Evolutionary conservation across 2,797 vertebrate genomes (phyloP), one percentile per base, ranked within the genome.

Genomic region (Poecilia velifera): DNA sequence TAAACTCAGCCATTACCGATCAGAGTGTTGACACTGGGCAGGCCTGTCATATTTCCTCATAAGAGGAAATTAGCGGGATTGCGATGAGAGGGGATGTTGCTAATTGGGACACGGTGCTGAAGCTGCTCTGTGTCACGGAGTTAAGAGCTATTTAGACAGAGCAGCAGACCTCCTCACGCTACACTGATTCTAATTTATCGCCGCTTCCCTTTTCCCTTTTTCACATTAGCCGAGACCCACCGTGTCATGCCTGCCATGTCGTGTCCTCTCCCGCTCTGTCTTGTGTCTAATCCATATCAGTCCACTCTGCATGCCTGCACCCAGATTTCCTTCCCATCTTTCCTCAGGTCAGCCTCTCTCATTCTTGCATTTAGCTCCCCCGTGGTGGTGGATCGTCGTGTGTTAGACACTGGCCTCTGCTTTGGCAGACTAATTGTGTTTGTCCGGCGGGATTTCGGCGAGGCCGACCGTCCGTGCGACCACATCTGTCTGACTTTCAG

Each of bases 351-450:
- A n/a, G 41, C 73, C 31, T 66, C 41, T 72, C 74, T 71, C 68
- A 18, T 71, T 72, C 74, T 82, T 47, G 68, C 73, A 76, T 80
- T 85, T 82, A 72, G 82, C 85, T 82, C 80, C 82, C 82, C 84
- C 84, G 80, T 91, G 90, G 86, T 90, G 91, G 87, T 88, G 88
- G 84, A 88, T 92, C 86, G 85, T 84, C 76, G 84, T 80, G 84
- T 80, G 84, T 89, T 91, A 81, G 82, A 87, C 80, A 77, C 93
- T 88, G 88, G 88, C 88, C 87, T 88, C 80, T 72, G 78, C 88
- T 86, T 86, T 89, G 84, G 89, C 84, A 77, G 77, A 79, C 78
- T 89, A 91, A 93, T 92, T 91, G 86, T 85, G 87, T 88, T 84
- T 46, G 82, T 87, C 81, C 80, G 86, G 68, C 31, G 18, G 74